phyloP scores from a whole-genome alignment of 64 coral and sea anemone species.

The Montipora capricornis region DNA sequence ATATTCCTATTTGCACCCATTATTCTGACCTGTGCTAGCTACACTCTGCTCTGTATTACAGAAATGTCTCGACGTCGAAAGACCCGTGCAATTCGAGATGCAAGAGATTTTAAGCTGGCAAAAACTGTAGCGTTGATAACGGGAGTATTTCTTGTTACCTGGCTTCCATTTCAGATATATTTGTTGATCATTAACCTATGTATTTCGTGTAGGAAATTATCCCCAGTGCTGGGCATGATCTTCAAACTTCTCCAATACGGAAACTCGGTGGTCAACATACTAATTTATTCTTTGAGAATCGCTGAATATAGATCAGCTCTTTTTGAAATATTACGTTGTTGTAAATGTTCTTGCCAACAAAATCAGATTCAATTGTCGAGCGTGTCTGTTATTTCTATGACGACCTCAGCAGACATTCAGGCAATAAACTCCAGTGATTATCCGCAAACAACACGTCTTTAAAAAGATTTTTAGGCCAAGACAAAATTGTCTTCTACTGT shows the following conservation, averaged over 20 bases:
- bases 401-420: too few species aligned
- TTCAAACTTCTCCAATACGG: background rate
- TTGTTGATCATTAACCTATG: background rate
- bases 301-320: background rate
- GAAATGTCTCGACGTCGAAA: background rate
- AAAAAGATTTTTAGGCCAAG: too few species aligned
- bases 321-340: background rate
- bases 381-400: too few species aligned
- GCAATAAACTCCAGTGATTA: too few species aligned
- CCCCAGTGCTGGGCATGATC: too few species aligned
- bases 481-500: too few species aligned
- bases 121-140: background rate
- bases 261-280: background rate
- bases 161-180: constrained; percentile 12
- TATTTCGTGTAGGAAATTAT: background rate
- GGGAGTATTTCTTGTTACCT: background rate
- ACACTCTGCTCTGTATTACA: background rate
- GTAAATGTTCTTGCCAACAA: too few species aligned
- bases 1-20: background rate
- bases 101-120: background rate
- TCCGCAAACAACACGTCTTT: too few species aligned
- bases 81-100: background rate
- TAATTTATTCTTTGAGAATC: background rate
- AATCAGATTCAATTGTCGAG: too few species aligned
- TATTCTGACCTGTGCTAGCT: background rate